Evolutionary conservation across 2,888 invertebrate genomes (phyloP).

Genomic region (Cordilura impudica): DNA sequence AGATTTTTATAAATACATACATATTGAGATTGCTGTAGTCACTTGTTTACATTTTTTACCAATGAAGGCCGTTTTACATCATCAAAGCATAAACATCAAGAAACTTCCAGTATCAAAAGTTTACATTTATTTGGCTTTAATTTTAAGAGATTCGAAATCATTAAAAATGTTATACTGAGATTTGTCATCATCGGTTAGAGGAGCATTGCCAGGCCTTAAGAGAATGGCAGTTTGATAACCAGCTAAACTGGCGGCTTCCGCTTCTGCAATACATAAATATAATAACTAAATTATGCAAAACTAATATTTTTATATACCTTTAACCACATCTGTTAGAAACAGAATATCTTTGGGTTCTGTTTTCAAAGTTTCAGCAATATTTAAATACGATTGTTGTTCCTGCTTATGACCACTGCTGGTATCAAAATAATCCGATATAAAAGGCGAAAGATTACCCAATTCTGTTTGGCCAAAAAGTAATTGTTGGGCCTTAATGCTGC

Average conservation of each 20-base stretch:
- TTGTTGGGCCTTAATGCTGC: constrained; percentile 93
- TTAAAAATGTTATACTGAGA: constrained; percentile 80
- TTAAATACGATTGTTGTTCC: constrained; percentile 86
- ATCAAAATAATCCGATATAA: constrained; percentile 90
- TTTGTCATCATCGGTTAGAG: constrained; percentile 82
- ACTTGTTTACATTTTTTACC: too few relatives aligned
- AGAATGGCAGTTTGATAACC: constrained; percentile 85
- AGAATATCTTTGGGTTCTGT: constrained; percentile 82
- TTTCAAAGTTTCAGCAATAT: constrained; percentile 85
- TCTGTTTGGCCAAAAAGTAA: constrained; percentile 88
- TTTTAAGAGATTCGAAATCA: constrained; percentile 78
- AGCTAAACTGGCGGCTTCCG: constrained; percentile 87
- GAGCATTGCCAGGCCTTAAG: constrained; percentile 87
- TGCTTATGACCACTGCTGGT: constrained; percentile 90
- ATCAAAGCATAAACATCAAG: too few relatives aligned
- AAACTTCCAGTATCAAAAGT: too few relatives aligned
- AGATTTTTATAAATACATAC: too few relatives aligned
- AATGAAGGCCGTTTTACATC: too few relatives aligned
- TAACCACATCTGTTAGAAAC: constrained; percentile 91
- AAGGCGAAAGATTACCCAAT: constrained; percentile 86
- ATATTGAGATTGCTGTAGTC: too few relatives aligned
- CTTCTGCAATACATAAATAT: constrained; percentile 87
- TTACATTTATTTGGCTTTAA: constrained; percentile 44
- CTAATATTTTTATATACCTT: constrained; percentile 80
- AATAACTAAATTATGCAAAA: not conserved